Percentiles rank a stretch among this genome's conserved stretches.
Evolutionary conservation across 1,140 invertebrate genomes (phyloP).

Genomic region (Arctopsyche grandis): DNA sequence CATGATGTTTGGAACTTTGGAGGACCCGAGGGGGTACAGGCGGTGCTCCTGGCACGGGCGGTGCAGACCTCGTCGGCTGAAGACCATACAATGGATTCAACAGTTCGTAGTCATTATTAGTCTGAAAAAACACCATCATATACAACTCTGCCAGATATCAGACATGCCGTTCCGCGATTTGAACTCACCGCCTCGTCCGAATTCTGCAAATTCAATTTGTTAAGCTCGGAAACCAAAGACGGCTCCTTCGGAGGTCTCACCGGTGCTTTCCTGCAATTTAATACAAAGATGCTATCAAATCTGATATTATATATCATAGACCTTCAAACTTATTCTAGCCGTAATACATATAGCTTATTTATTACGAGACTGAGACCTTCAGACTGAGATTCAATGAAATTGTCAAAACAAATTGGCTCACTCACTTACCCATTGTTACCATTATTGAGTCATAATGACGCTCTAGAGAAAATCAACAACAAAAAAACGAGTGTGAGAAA

Average conservation of each 20-base stretch:
- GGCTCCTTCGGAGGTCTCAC: constrained; percentile 64
- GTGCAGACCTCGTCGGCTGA: constrained; percentile 59
- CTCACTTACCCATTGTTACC: no score
- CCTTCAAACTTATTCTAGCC: no score
- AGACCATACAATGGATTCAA: constrained; percentile 61
- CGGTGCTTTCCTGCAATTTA: constrained; percentile 56
- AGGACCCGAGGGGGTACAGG: constrained; percentile 9
- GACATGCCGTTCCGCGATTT: no score
- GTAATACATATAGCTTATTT: no score
- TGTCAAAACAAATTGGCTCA: no score
- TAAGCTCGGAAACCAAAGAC: constrained; percentile 60
- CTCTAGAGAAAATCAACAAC: no score
- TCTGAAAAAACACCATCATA: background rate
- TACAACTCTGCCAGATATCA: background rate
- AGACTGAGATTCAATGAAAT: no score
- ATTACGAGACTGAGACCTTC: no score
- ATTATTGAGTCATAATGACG: no score
- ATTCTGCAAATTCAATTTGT: constrained; percentile 60
- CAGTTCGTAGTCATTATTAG: constrained; percentile 61
- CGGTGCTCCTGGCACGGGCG: constrained; percentile 48
- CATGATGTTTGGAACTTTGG: background rate
- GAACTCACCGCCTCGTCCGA: constrained; percentile 31
- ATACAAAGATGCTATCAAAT: constrained; percentile 28
- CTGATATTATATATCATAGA: constrained; percentile 5
- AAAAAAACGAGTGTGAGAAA: no score